phyloP scores from a whole-genome alignment of 2,888 invertebrate species.

The Belgica antarctica region DNA sequence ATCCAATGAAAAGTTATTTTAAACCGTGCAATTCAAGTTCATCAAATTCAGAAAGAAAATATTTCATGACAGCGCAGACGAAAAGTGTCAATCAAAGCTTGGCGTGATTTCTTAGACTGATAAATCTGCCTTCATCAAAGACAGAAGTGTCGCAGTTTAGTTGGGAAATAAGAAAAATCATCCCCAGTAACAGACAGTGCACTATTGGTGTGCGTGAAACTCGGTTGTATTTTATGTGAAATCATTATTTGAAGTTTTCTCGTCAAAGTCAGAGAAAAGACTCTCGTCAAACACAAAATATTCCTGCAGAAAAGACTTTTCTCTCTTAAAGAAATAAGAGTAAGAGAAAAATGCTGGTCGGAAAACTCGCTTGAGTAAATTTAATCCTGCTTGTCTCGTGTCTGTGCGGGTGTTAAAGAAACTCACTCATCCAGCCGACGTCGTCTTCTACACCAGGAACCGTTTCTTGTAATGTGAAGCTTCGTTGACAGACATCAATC shows the following conservation, averaged over 20 bases:
- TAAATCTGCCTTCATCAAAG: constrained; percentile 5
- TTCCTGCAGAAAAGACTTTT: background rate
- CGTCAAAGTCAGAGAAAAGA: constrained; percentile 6
- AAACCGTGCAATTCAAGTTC: too few species aligned
- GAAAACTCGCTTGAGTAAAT: constrained; percentile 1
- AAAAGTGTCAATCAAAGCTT: constrained; percentile 29
- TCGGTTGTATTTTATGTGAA: constrained; percentile 43
- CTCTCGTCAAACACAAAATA: background rate
- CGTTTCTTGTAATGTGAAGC: too few species aligned
- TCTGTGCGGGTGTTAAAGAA: background rate
- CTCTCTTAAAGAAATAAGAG: background rate
- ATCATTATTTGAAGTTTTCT: constrained; percentile 39
- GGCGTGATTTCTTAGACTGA: background rate
- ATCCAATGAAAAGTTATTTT: too few species aligned
- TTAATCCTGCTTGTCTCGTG: background rate
- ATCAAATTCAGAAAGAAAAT: constrained; percentile 23
- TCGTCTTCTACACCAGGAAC: too few species aligned
- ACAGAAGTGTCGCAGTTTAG: constrained; percentile 8
- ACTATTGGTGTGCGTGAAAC: constrained; percentile 42
- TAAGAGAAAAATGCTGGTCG: background rate
- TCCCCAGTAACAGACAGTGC: background rate
- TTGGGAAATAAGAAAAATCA: background rate
- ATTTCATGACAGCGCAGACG: constrained; percentile 37
- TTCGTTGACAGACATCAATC: constrained; percentile 30
- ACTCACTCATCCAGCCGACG: background rate